These are phyloP conservation scores for Amphiduros pacificus DNA, from an alignment of 2,888 invertebrate species.

Conservation along the genomic window DNA sequence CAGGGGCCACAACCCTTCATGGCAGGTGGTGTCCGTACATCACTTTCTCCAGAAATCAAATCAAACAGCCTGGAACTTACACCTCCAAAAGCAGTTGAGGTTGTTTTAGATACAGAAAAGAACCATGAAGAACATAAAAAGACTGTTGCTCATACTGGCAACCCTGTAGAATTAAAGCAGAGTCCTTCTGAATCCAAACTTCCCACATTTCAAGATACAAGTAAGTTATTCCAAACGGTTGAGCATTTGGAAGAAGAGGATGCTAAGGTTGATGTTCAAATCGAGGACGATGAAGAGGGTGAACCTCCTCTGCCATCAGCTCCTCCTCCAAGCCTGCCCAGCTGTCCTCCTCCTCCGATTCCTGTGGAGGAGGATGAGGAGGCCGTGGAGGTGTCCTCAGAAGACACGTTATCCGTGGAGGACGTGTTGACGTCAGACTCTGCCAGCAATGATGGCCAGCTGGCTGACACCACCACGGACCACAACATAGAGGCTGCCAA, in stretches of 20 bases:
- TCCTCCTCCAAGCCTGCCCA: background rate
- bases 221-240: background rate
- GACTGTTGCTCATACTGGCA: background rate
- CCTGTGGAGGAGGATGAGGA: background rate
- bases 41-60: no score
- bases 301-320: background rate
- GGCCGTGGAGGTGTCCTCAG: background rate
- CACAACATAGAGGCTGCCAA: background rate
- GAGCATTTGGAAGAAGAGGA: background rate
- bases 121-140: background rate
- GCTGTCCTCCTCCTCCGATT: background rate
- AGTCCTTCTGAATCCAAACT: background rate
- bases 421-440: no score
- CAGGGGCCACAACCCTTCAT: background rate
- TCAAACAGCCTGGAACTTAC: background rate
- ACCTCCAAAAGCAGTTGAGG: background rate
- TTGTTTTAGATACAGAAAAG: background rate
- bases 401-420: background rate
- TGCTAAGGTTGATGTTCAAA: no score
- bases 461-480: background rate
- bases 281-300: background rate
- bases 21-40: no score
- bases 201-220: background rate
- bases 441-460: background rate
- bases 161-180: background rate